Evolutionary conservation across 2,888 invertebrate species (phyloP), one percentile per base, ranked within the genome.

Genomic region (Escarpia spicata): DNA sequence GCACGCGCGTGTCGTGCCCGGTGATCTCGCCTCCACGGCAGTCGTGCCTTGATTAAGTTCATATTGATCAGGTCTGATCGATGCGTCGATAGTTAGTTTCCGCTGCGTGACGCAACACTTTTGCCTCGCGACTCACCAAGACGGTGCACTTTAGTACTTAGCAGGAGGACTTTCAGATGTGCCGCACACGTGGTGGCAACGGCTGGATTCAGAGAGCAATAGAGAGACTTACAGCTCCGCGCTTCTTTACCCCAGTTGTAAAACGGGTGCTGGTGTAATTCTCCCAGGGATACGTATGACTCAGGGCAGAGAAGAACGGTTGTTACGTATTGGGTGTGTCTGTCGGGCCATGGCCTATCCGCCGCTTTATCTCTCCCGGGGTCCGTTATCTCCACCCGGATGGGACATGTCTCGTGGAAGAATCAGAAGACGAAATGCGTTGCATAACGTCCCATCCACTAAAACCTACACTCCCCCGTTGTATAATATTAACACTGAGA

Each of bases 11-110:
- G 75, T 75, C 75, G 26, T 75, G 15, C 75, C 19, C 75, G 1
- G n/a, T 3, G 75, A 75, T 2, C 75, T 75, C 75, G 75, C n/a
- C 75, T 26, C 19, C 75, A 26, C 75, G 75, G 19, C 26, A 6
- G 75, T 52, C 75, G 75, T n/a, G n/a, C 75, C 75, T 75, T n/a
- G 75, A 75, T n/a, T 75, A n/a, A 75, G 75, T 75, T 26, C 75
- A 26, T 26, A 75, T 75, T 26, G 75, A 75, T 75, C n/a, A 75
- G 19, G 75, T 75, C 26, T 26, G 26, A 75, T 75, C 75, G 19
- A 75, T 75, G 19, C 19, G n/a, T 75, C 75, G 75, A 75, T 75
- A 75, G 75, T 15, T 75, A 75, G 75, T 75, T 75, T 75, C 75
- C 75, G 75, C n/a, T 75, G 15, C 75, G 75, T 75, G 75, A 75